Conservation (phyloP, 2,797 vertebrate genomes). For the Spondyliosoma cantharus region DNA sequence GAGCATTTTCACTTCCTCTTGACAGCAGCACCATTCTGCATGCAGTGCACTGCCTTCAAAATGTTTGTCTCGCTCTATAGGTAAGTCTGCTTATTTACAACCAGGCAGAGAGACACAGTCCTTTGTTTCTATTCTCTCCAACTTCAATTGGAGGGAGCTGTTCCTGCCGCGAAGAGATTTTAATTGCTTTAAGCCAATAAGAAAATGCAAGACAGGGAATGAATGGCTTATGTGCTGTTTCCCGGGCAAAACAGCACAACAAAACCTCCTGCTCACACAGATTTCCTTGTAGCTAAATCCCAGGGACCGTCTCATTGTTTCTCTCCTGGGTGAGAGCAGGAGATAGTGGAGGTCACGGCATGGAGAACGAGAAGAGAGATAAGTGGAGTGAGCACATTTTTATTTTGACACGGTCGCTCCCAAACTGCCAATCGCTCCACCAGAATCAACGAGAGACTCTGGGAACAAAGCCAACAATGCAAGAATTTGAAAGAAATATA, state of each 20-base stretch:
- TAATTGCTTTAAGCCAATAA: conserved; percentile 78
- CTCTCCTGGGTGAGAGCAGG: conserved; percentile 48
- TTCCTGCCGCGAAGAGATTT: conserved; percentile 54
- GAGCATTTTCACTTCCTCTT: conserved; percentile 15
- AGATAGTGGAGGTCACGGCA: conserved; percentile 55
- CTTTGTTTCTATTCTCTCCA: conserved; percentile 51
- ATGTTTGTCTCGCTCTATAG: conserved; percentile 32
- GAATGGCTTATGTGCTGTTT: conserved; percentile 63
- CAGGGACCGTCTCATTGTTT: conserved; percentile 60
- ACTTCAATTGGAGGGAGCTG: conserved; percentile 44
- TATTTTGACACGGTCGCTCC: conserved; percentile 51
- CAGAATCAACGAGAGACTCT: conserved; percentile 40
- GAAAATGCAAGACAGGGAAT: conserved; percentile 58
- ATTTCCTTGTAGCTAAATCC: conserved; percentile 66
- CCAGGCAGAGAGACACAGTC: conserved; percentile 35
- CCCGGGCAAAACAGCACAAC: conserved; percentile 50
- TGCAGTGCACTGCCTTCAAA: conserved; percentile 22
- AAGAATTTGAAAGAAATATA: conserved; percentile 13
- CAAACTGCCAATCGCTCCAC: conserved; percentile 23
- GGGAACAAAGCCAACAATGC: conserved; percentile 16
- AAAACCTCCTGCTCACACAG: conserved; percentile 54
- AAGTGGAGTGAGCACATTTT: conserved; percentile 49
- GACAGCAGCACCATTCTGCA: conserved; percentile 21
- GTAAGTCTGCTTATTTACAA: conserved; percentile 59
- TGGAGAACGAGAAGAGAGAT: conserved; percentile 27